Percentiles rank a stretch among this genome's conserved stretches.
Evolutionary conservation across 2,113 vertebrate species (phyloP).

Genomic region (Oxygymnocypris stewartii): DNA sequence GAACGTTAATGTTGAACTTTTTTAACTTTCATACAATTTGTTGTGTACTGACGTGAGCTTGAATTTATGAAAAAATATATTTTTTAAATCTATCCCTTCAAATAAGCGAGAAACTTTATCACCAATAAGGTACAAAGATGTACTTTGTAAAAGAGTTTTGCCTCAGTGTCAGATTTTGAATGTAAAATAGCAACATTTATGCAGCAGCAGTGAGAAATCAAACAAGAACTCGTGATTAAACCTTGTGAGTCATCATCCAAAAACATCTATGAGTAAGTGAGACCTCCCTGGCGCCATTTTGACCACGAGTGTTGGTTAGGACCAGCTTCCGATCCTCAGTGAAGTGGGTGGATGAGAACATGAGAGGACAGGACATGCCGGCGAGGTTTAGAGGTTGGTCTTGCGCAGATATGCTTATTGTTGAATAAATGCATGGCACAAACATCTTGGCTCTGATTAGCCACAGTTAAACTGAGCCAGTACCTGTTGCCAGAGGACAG

Average conservation of each 20-base stretch:
- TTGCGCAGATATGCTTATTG: not conserved
- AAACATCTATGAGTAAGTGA: slow-evolving; percentile 21
- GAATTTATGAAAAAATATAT: not conserved
- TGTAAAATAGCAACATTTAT: not conserved
- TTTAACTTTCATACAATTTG: not conserved
- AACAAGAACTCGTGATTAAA: slow-evolving; percentile 26
- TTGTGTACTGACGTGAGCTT: not conserved
- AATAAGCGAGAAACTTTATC: not conserved
- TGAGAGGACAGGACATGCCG: not conserved
- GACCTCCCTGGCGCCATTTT: slow-evolving; percentile 7
- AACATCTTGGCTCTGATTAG: not conserved
- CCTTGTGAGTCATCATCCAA: slow-evolving; percentile 3
- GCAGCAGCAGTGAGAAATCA: slow-evolving; percentile 2
- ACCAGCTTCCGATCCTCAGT: not conserved
- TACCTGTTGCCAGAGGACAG: not conserved
- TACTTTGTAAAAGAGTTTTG: not conserved
- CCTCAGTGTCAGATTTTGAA: not conserved
- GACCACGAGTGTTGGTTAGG: not conserved
- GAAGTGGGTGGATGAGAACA: not conserved
- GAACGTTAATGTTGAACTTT: not conserved
- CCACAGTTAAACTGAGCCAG: not conserved
- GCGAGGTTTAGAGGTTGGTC: not conserved
- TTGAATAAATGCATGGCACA: not conserved
- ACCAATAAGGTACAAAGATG: not conserved
- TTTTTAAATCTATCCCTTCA: not conserved